Base-by-base conservation (phyloP, 2,113 vertebrate genomes). In the Lichenostomus cassidix region DNA sequence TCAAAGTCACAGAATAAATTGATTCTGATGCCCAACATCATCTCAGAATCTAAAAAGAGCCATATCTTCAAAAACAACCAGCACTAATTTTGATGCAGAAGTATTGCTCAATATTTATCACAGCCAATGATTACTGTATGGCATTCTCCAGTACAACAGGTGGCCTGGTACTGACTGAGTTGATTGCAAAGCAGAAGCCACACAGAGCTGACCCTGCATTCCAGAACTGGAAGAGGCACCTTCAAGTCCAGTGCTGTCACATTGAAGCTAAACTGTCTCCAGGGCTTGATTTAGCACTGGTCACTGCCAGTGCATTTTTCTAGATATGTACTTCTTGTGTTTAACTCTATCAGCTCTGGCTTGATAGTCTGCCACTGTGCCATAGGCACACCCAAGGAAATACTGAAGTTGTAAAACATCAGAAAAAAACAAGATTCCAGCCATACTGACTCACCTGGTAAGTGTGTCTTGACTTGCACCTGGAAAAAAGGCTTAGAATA, bases 1-100 rank as follows among this genome's bases (percentile, higher is more conserved):
- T 67, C 82, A 92, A 96, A 95, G 68, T 35, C 15, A 92, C 25
- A 33, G n/a, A 87, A 82, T 67, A 60, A 46, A 93, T 96, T 90
- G 47, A 31, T 96, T 96, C 67, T 96, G 42, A 95, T 87, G 37
- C 37, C 42, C 89, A 58, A 42, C 33, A 79, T 85, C 19, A 77
- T 94, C 14, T 77, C 46, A 80, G 29, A 74, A 67, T 87, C 33
- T 82, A 83, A 60, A 78, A 37, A 89, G 31, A 90, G 15, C 44
- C 87, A 89, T 88, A 63, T 69, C 6, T 55, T 94, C 47, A 92
- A 95, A 95, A 92, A 9, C 84, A 10, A 81, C 27, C 3, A 6
- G 25, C 42, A 84, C 29, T 92, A 78, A 91, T 87, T 96, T 96
- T 87, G 44, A 59, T 93, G 52, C 10, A 53, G 37, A 64, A 39